A percentile compares a stretch with the other conserved stretches of the same genome.
Conservation (phyloP, 2,797 vertebrate genomes). For the Trachurus trachurus region DNA sequence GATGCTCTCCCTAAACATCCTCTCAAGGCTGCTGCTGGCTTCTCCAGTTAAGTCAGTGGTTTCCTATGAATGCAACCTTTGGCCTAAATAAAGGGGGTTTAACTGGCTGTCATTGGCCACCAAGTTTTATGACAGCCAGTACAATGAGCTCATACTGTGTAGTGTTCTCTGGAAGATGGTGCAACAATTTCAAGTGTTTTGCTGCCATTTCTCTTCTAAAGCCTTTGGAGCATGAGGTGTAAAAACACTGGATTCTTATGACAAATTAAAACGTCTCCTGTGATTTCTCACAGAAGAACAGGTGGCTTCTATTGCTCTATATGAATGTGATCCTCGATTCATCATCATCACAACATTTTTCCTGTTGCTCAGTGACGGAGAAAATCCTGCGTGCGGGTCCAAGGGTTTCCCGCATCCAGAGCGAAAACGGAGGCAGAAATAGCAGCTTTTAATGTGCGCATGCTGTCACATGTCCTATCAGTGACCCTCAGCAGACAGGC, state of each 20-base stretch:
- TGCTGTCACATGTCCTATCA: neutral
- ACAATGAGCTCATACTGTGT: neutral
- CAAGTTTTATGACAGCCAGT: too few species aligned
- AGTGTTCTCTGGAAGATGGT: neutral
- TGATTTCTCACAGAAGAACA: conserved; percentile 6
- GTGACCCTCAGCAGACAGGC: neutral
- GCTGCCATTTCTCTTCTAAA: neutral
- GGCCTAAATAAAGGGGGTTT: neutral
- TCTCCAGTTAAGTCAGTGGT: neutral
- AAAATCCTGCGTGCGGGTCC: neutral
- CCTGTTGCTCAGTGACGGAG: conserved; percentile 39
- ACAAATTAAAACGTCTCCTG: conserved; percentile 9
- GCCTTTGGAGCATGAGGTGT: neutral
- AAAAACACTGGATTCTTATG: neutral
- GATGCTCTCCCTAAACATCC: neutral
- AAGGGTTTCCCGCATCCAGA: conserved; percentile 14
- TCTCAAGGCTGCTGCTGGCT: neutral
- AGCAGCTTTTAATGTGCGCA: neutral
- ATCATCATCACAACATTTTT: conserved; percentile 12
- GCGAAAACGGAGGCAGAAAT: conserved; percentile 12
- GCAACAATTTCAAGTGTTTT: neutral
- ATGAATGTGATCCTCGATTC: conserved; percentile 16
- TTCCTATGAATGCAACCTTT: neutral
- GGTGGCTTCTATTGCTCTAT: neutral
- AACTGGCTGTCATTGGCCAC: neutral